phyloP scores from a whole-genome alignment of 2,888 invertebrate genomes.

The Sclerodermus sp. region DNA sequence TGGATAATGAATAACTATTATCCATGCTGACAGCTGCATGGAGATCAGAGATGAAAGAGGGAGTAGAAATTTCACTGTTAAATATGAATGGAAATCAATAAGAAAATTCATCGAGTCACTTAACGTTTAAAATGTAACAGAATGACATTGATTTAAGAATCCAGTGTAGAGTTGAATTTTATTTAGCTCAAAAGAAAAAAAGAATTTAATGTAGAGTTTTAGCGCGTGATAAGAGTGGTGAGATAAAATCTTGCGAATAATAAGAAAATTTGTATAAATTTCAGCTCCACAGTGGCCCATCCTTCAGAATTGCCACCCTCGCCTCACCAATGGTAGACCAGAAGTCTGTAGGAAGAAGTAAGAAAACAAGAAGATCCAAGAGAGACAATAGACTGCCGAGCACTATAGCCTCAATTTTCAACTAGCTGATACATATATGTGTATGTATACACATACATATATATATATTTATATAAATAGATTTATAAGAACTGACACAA shows the following conservation, averaged over 20 bases:
- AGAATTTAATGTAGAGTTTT: no score
- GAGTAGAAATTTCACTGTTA: no score
- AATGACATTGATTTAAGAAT: no score
- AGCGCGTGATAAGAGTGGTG: no score
- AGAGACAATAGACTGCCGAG: conserved; percentile 58
- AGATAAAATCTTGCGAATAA: no score
- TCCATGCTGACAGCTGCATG: conserved; percentile 53
- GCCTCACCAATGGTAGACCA: conserved; percentile 91
- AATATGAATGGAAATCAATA: no score
- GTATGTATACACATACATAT: neutral
- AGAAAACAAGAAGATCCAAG: conserved; percentile 42
- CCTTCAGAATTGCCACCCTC: conserved; percentile 97
- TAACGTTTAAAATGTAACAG: no score
- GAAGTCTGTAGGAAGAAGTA: neutral
- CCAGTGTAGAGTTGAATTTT: no score
- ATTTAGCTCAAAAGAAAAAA: no score
- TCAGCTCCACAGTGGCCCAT: conserved; percentile 95
- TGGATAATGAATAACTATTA: no score
- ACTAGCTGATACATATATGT: conserved; percentile 38
- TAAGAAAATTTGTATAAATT: conserved; percentile 57
- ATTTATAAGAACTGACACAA: neutral
- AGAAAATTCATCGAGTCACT: no score
- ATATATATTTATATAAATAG: neutral
- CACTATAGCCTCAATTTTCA: conserved; percentile 52
- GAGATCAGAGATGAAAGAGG: no score